phyloP scores from a whole-genome alignment of 1,140 invertebrate species.

The Maniola jurtina region DNA sequence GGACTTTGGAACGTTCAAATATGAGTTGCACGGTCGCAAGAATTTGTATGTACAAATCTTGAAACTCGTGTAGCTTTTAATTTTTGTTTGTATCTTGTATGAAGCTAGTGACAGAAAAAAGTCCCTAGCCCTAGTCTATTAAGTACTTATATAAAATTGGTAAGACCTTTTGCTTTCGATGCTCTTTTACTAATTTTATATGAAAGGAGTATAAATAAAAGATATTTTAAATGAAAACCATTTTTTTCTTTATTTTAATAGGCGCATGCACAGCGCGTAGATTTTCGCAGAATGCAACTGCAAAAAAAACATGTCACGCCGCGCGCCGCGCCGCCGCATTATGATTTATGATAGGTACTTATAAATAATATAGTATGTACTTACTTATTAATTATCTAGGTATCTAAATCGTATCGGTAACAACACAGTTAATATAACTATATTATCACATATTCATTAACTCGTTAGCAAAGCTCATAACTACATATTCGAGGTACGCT shows the following conservation, averaged over 20 bases:
- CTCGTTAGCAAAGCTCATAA: background rate
- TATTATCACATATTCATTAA: background rate
- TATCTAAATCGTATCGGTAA: constrained; percentile 7
- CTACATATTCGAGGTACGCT: constrained; percentile 16
- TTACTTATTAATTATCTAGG: constrained; percentile 4
- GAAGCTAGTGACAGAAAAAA: too few relatives aligned
- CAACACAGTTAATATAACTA: constrained; percentile 36
- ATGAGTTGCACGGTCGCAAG: too few relatives aligned
- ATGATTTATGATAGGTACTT: constrained; percentile 3
- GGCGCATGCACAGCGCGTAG: background rate
- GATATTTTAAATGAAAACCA: background rate
- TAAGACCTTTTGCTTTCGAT: too few relatives aligned
- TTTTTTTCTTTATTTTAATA: background rate
- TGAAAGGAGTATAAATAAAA: too few relatives aligned
- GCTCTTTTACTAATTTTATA: too few relatives aligned
- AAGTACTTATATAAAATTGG: too few relatives aligned
- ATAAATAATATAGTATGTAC: background rate
- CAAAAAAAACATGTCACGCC: constrained; percentile 17
- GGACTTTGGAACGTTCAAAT: too few relatives aligned
- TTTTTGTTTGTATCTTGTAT: too few relatives aligned
- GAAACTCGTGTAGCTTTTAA: too few relatives aligned
- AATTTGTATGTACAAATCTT: too few relatives aligned
- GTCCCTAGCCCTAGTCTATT: too few relatives aligned
- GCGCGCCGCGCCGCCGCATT: too few relatives aligned
- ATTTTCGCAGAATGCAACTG: constrained; percentile 13